phyloP scores from a whole-genome alignment of 2,113 vertebrate genomes.

The Crotalus horridus region DNA sequence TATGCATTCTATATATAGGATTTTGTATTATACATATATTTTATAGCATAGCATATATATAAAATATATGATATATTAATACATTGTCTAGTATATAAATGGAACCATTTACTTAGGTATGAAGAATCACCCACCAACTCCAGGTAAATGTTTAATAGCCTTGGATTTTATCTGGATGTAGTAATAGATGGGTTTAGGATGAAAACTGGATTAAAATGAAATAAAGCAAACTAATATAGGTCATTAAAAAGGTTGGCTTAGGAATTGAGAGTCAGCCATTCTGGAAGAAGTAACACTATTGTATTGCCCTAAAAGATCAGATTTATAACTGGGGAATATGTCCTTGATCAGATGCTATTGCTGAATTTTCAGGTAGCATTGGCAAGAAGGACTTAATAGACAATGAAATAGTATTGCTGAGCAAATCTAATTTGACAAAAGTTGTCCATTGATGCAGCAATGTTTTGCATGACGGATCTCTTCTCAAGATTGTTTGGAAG shows the following conservation, averaged over 20 bases:
- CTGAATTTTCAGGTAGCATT: neutral
- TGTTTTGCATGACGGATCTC: neutral
- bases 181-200: neutral
- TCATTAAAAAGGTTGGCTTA: neutral
- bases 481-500: neutral
- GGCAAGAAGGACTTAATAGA: neutral
- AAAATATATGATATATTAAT: neutral
- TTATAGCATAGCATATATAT: neutral
- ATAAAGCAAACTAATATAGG: neutral
- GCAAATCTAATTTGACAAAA: neutral
- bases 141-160: neutral
- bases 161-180: neutral
- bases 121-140: neutral
- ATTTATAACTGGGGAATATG: neutral
- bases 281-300: neutral
- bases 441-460: neutral
- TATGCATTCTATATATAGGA: neutral
- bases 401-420: neutral
- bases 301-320: neutral
- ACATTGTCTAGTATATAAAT: neutral
- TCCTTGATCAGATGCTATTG: neutral
- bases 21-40: neutral
- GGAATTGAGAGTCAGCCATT: neutral
- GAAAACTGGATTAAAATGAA: neutral
- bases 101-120: neutral